A percentile compares a stretch with the other conserved stretches of the same genome.
Conservation (phyloP, 2,113 vertebrate genomes). For the Gobio gobio region DNA sequence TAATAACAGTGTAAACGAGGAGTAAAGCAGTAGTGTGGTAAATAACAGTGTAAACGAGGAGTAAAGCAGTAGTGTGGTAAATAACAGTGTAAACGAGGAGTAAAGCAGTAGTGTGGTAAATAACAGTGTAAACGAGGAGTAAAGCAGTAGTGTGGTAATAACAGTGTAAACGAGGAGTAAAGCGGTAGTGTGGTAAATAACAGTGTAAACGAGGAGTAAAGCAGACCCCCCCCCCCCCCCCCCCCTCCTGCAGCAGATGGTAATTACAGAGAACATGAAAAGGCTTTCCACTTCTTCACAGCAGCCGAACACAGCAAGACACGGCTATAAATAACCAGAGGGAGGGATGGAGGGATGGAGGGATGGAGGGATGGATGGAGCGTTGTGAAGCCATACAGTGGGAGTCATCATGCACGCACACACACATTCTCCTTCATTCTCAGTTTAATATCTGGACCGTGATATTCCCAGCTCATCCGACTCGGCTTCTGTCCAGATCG, state of each 20-base stretch:
- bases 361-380: not conserved
- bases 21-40: no score
- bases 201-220: no score
- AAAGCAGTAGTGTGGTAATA: not conserved
- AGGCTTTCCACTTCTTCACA: conserved; percentile 37
- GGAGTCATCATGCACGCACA: not conserved
- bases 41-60: no score
- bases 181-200: not conserved
- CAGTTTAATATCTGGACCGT: not conserved
- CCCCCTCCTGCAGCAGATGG: not conserved
- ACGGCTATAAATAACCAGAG: conserved; percentile 33
- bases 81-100: no score
- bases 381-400: not conserved
- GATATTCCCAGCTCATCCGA: not conserved
- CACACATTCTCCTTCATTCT: not conserved
- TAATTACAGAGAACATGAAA: conserved; percentile 42
- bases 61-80: no score
- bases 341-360: not conserved
- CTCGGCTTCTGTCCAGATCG: not conserved
- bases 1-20: no score
- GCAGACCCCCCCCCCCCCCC: no score
- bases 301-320: conserved; percentile 22
- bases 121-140: not conserved
- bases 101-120: no score
- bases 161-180: not conserved